phyloP scores from a whole-genome alignment of 2,113 vertebrate genomes.

The Arvicanthis niloticus region DNA sequence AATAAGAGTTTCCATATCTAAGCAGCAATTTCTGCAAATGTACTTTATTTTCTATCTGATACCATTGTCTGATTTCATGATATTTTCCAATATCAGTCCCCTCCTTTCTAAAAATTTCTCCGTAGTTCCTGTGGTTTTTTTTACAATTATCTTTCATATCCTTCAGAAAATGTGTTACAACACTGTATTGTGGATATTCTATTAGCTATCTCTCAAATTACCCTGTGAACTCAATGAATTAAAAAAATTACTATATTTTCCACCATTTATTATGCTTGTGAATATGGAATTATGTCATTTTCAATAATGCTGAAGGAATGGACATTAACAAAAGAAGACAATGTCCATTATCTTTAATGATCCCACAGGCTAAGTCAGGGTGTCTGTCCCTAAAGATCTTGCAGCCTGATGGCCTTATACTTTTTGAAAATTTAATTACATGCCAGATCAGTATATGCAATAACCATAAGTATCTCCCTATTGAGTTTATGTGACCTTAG shows the following conservation, averaged over 20 bases:
- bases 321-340: constrained; percentile 14
- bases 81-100: not conserved
- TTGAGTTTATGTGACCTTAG: constrained; percentile 53
- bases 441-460: constrained; percentile 24
- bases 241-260: not conserved
- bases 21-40: not conserved
- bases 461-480: constrained; percentile 11
- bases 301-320: not conserved
- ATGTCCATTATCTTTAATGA: not conserved
- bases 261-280: not conserved
- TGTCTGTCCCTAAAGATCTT: constrained; percentile 29
- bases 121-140: not conserved
- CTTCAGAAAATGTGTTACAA: not conserved
- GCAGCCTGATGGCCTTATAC: not conserved
- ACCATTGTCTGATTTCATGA: not conserved
- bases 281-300: constrained; percentile 8
- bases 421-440: constrained; percentile 48
- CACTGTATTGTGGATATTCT: not conserved
- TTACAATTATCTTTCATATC: not conserved
- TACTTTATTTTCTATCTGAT: not conserved
- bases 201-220: not conserved
- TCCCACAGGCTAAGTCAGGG: not conserved
- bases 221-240: not conserved
- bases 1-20: not conserved
- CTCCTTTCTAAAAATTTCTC: not conserved